phyloP scores from a whole-genome alignment of 2,113 vertebrate species.

The Anolis sagrei region DNA sequence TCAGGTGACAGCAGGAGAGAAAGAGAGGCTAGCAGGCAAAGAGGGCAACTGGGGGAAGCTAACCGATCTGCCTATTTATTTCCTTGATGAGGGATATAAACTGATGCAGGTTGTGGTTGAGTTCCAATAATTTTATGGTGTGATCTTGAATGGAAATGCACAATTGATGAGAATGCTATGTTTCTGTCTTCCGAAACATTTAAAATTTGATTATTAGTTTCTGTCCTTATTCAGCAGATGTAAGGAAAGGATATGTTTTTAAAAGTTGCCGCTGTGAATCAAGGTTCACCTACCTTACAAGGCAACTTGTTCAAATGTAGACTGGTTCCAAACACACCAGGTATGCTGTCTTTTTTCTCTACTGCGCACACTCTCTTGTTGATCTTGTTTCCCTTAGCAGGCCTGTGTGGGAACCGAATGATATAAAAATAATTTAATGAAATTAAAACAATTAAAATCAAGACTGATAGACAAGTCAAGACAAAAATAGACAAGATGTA shows the following conservation, averaged over 20 bases:
- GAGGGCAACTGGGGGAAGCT: too few relatives aligned
- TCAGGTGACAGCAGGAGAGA: too few relatives aligned
- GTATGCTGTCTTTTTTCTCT: constrained; percentile 31
- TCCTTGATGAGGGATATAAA: too few relatives aligned
- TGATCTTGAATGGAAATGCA: too few relatives aligned
- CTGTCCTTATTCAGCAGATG: background rate
- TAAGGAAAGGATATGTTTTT: background rate
- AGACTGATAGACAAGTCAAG: background rate
- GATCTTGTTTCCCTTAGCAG: background rate
- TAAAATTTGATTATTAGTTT: too few relatives aligned
- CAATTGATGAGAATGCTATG: too few relatives aligned
- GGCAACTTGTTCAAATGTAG: background rate
- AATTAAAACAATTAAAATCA: background rate
- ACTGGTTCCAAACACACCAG: constrained; percentile 11
- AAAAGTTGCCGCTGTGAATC: background rate
- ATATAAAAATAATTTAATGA: background rate
- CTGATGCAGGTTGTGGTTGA: too few relatives aligned
- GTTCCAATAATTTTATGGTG: too few relatives aligned
- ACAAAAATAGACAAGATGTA: background rate
- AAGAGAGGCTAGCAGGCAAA: too few relatives aligned
- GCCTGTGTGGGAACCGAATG: background rate
- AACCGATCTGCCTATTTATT: too few relatives aligned
- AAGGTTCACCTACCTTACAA: constrained; percentile 37
- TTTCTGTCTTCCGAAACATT: background rate
- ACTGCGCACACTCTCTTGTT: constrained; percentile 21